Evolutionary conservation across 2,113 vertebrate genomes (phyloP).

Genomic region (Laticauda colubrina): DNA sequence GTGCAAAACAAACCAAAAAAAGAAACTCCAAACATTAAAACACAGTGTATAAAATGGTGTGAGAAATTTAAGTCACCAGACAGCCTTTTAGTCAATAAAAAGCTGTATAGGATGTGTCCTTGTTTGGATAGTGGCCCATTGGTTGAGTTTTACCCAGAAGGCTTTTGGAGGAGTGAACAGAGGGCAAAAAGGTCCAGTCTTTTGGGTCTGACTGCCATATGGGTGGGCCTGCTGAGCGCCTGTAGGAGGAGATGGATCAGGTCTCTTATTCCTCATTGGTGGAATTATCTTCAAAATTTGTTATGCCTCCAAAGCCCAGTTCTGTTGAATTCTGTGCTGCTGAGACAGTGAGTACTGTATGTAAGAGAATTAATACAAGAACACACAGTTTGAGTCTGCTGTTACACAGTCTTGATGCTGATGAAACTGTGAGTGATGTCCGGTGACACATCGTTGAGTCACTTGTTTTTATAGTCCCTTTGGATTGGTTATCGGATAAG

Average conservation of each 20-base stretch:
- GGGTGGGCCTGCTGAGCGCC: conserved; percentile 57
- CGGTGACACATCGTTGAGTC: conserved; percentile 84
- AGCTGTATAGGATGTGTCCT: conserved; percentile 80
- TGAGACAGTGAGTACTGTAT: conserved; percentile 94
- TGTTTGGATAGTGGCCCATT: conserved; percentile 72
- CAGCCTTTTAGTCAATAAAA: conserved; percentile 89
- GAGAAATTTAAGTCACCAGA: conserved; percentile 89
- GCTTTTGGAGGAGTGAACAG: conserved; percentile 66
- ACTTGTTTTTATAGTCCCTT: conserved; percentile 82
- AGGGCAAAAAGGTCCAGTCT: conserved; percentile 63
- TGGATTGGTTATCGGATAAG: conserved; percentile 78
- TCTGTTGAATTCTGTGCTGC: conserved; percentile 89
- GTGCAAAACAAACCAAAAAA: conserved; percentile 89
- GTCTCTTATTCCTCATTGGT: conserved; percentile 84
- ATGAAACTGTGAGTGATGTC: conserved; percentile 87
- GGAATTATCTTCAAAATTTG: conserved; percentile 86
- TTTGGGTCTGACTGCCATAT: conserved; percentile 53
- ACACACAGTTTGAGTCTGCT: conserved; percentile 96
- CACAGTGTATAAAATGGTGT: conserved; percentile 99
- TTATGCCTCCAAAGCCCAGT: conserved; percentile 82
- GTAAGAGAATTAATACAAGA: conserved; percentile 92
- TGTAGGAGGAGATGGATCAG: conserved; percentile 42
- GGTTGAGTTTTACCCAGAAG: conserved; percentile 71
- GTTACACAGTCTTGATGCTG: conserved; percentile 92
- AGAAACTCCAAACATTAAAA: conserved; percentile 87